Evolutionary conservation across 2,888 invertebrate genomes (phyloP).

Genomic region (Dryocosmus kuriphilus): DNA sequence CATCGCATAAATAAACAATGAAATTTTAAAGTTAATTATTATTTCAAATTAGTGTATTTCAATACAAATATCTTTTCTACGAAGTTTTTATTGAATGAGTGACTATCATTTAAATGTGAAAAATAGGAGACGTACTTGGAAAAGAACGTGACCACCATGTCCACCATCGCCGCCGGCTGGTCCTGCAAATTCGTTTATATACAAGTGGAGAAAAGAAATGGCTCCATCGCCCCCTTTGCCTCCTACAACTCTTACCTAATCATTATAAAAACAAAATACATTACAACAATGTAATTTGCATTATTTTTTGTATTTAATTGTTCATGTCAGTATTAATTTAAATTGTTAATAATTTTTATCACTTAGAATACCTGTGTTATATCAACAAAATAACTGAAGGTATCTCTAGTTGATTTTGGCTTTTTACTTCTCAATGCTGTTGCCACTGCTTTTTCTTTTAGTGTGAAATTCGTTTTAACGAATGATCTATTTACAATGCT

Average conservation of each 20-base stretch:
- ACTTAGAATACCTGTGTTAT: slow-evolving; percentile 66
- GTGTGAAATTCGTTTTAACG: slow-evolving; percentile 52
- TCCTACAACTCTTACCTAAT: slow-evolving; percentile 83
- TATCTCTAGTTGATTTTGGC: slow-evolving; percentile 62
- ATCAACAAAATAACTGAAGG: slow-evolving; percentile 67
- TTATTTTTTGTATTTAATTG: slow-evolving; percentile 22
- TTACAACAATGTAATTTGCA: not conserved
- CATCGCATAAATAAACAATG: too few species aligned
- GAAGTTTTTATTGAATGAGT: too few species aligned
- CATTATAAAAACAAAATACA: slow-evolving; percentile 36
- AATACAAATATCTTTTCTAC: too few species aligned
- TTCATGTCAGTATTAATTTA: too few species aligned
- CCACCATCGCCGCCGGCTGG: slow-evolving; percentile 99
- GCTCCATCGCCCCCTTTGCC: slow-evolving; percentile 97
- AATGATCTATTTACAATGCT: slow-evolving; percentile 54
- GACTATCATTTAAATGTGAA: not conserved
- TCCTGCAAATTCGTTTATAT: slow-evolving; percentile 92
- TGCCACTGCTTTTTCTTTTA: slow-evolving; percentile 52
- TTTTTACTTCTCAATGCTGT: slow-evolving; percentile 68
- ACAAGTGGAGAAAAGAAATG: slow-evolving; percentile 90
- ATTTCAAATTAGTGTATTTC: not conserved
- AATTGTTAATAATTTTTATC: not conserved
- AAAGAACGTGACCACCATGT: slow-evolving; percentile 95
- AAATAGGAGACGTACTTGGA: slow-evolving; percentile 79
- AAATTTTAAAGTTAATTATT: too few species aligned